Evolutionary conservation across 2,888 invertebrate species (phyloP).

Genomic region (Mystacides longicornis): DNA sequence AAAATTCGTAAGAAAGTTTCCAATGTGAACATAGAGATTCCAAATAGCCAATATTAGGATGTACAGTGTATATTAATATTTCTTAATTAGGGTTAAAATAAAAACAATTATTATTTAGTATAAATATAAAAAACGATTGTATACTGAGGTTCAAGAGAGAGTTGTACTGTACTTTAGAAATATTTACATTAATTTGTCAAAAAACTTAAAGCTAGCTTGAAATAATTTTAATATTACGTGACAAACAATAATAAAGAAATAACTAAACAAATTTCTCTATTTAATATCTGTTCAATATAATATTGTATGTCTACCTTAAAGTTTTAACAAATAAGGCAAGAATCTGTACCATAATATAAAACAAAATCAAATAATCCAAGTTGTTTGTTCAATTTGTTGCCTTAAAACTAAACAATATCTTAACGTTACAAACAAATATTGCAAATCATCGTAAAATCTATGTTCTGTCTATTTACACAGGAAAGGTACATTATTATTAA

Average conservation of each 20-base stretch:
- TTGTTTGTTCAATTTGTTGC: not conserved
- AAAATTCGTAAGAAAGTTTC: no score
- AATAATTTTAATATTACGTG: not conserved
- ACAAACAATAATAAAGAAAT: not conserved
- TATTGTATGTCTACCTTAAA: not conserved
- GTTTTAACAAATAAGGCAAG: not conserved
- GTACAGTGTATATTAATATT: no score
- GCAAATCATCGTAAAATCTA: not conserved
- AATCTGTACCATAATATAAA: not conserved
- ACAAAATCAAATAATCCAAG: not conserved
- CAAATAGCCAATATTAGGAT: no score
- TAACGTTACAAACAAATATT: not conserved
- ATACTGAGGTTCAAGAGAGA: not conserved
- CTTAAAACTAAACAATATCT: not conserved
- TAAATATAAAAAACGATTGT: constrained; percentile 1
- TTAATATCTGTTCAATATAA: not conserved
- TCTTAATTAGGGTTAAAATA: no score
- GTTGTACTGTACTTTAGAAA: not conserved
- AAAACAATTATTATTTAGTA: not conserved
- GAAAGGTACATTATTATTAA: not conserved
- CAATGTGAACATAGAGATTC: no score
- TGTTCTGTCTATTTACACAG: not conserved
- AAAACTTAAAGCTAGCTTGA: not conserved
- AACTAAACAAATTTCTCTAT: not conserved
- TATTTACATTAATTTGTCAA: not conserved